These are phyloP conservation scores for Cossypha caffra DNA, from an alignment of 2,797 vertebrate species.

Conservation along the genomic window DNA sequence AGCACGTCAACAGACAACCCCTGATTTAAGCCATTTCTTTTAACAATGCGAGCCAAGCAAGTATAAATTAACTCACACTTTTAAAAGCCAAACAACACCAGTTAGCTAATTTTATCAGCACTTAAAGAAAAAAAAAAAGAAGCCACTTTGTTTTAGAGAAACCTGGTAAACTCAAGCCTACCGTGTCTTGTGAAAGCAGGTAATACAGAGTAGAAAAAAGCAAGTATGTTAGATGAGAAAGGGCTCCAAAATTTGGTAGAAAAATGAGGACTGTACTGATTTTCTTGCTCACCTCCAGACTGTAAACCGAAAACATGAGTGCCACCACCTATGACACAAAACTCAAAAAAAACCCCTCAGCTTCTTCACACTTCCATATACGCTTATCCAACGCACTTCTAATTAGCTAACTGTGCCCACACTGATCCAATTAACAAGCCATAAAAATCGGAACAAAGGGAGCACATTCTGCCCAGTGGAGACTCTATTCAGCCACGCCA, in stretches of 20 bases:
- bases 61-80: conserved; percentile 52
- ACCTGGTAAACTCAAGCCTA: background rate
- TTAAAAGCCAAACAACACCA: conserved; percentile 41
- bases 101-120: conserved; percentile 54
- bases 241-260: background rate
- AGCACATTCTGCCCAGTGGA: background rate
- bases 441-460: background rate
- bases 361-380: background rate
- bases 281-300: background rate
- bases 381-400: background rate
- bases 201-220: background rate
- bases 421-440: conserved; percentile 51
- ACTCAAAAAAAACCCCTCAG: background rate
- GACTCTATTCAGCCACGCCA: background rate
- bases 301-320: background rate
- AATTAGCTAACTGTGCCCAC: conserved; percentile 42
- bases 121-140: background rate
- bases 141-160: conserved; percentile 21
- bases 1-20: conserved; percentile 55
- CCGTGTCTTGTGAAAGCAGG: background rate
- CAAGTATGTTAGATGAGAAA: background rate
- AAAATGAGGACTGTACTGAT: background rate
- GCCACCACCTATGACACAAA: background rate
- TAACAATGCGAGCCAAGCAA: conserved; percentile 40
- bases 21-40: conserved; percentile 52